Conservation (phyloP, 2,888 invertebrate species). For the Phengaris arion region DNA sequence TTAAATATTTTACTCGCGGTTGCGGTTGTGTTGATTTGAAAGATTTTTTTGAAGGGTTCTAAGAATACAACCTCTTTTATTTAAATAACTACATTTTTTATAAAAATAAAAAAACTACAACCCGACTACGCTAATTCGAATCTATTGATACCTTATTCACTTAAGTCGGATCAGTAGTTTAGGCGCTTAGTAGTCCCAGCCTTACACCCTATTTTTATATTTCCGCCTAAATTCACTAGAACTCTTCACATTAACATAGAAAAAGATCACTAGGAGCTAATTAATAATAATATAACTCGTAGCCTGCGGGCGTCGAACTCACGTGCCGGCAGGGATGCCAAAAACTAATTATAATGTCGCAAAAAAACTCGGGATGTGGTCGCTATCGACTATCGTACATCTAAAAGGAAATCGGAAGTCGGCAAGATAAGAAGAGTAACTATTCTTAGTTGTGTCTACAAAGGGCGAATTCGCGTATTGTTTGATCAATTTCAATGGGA, state of each 20-base stretch:
- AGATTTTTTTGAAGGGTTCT: no score
- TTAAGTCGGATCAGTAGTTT: no score
- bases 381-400: not conserved
- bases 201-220: not conserved
- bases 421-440: not conserved
- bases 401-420: conserved; percentile 5
- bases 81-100: no score
- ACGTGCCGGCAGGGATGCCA: conserved; percentile 11
- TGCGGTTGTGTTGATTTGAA: no score
- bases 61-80: no score
- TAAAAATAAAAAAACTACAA: no score
- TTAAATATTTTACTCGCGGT: no score
- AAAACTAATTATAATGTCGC: conserved; percentile 4
- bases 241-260: not conserved
- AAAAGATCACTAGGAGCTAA: not conserved
- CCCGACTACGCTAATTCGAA: no score
- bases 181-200: not conserved
- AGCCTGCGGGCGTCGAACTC: not conserved
- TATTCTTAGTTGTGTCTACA: not conserved
- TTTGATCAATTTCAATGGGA: no score
- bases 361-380: not conserved
- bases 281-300: not conserved
- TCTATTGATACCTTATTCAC: no score
- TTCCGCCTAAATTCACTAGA: not conserved
- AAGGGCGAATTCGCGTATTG: no score